These are phyloP conservation scores for Pimpla rufipes DNA, from an alignment of 2,888 invertebrate species.

Conservation along the genomic window DNA sequence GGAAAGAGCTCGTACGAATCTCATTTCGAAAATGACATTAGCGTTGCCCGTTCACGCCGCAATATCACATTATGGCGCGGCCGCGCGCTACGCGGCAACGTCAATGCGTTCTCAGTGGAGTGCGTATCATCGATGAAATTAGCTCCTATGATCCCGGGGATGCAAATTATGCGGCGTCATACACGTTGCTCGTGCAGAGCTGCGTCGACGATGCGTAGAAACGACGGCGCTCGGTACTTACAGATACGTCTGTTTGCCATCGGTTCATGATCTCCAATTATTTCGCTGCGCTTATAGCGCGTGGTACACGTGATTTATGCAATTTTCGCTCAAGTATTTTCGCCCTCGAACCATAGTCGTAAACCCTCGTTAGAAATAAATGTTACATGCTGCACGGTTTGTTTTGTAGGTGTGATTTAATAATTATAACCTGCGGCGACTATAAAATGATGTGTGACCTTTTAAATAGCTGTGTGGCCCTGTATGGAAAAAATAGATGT, in stretches of 20 bases:
- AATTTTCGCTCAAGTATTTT: too few species aligned
- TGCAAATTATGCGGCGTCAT: not conserved
- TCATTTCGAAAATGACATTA: constrained; percentile 29
- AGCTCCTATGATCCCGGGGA: not conserved
- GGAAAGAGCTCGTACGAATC: constrained; percentile 6
- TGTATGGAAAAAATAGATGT: too few species aligned
- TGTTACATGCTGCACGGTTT: too few species aligned
- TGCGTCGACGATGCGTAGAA: not conserved
- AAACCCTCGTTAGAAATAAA: too few species aligned
- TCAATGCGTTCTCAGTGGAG: not conserved
- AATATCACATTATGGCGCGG: not conserved
- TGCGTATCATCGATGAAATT: constrained; percentile 8
- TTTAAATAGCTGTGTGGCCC: too few species aligned
- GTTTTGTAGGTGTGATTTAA: too few species aligned
- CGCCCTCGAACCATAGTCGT: too few species aligned
- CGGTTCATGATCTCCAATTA: not conserved
- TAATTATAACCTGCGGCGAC: too few species aligned
- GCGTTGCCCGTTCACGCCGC: not conserved
- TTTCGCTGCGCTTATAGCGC: not conserved
- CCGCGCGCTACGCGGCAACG: not conserved
- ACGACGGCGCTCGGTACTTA: not conserved
- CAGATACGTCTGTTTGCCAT: not conserved
- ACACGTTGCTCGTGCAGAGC: too few species aligned
- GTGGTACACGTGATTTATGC: not conserved
- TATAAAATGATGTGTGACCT: too few species aligned